Evolutionary conservation across 1,140 invertebrate species (phyloP).

Genomic region (Coenobita brevimanus): DNA sequence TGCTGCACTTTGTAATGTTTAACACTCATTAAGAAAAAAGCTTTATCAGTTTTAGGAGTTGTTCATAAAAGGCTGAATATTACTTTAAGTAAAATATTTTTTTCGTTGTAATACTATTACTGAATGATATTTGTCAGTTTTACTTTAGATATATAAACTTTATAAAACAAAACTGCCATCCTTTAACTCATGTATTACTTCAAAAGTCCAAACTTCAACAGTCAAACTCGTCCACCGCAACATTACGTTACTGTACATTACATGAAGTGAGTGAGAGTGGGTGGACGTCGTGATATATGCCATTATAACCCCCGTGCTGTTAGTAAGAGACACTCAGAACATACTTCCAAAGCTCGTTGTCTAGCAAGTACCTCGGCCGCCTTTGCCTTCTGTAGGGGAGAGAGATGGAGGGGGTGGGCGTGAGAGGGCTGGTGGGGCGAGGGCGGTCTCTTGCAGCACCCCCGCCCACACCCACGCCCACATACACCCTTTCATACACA

Average conservation of each 20-base stretch:
- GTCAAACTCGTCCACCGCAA: too few relatives aligned
- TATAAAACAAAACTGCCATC: too few relatives aligned
- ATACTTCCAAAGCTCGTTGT: conserved; percentile 65
- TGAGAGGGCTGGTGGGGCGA: conserved; percentile 23
- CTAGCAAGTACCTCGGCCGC: conserved; percentile 63
- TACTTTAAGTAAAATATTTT: conserved; percentile 2
- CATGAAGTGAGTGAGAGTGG: too few relatives aligned
- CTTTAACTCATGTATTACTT: too few relatives aligned
- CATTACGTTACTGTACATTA: conserved; percentile 12
- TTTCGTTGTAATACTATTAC: neutral
- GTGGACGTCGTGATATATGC: neutral
- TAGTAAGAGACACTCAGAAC: conserved; percentile 42
- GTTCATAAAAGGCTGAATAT: too few relatives aligned
- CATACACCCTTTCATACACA: conserved; percentile 21
- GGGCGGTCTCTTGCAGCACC: conserved; percentile 53
- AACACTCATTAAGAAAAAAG: too few relatives aligned
- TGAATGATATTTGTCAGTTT: neutral
- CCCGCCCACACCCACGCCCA: conserved; percentile 19
- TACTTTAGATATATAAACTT: neutral
- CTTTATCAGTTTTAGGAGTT: too few relatives aligned
- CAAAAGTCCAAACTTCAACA: too few relatives aligned
- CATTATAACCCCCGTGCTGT: conserved; percentile 44
- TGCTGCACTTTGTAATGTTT: too few relatives aligned
- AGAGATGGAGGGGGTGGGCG: conserved; percentile 26
- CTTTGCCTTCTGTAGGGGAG: conserved; percentile 61